These are phyloP conservation scores for Molanna angustata DNA, from an alignment of 2,888 invertebrate species.

Conservation along the genomic window DNA sequence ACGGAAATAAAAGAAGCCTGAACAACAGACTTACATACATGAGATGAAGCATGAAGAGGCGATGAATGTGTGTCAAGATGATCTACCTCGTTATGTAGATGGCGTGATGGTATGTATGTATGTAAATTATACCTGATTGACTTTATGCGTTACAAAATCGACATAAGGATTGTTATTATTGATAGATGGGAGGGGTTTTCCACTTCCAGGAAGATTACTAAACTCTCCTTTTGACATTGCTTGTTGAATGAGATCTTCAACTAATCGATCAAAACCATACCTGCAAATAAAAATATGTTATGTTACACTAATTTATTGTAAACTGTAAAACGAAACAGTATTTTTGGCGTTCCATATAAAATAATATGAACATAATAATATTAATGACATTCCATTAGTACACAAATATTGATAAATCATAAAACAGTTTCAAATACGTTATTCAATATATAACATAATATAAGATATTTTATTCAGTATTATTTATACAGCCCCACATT, in stretches of 20 bases:
- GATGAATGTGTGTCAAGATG: neutral
- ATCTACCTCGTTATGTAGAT: no score
- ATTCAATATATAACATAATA: no score
- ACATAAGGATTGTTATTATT: constrained; percentile 78
- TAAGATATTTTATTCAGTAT: no score
- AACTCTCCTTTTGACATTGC: constrained; percentile 90
- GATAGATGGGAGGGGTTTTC: constrained; percentile 71
- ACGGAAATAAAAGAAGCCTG: neutral
- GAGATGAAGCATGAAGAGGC: neutral
- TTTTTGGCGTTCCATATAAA: no score
- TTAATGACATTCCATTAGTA: no score
- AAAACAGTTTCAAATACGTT: no score
- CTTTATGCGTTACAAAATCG: constrained; percentile 82
- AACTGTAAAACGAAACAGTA: no score
- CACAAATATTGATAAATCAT: no score
- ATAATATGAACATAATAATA: constrained; percentile 1
- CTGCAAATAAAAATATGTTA: constrained; percentile 37
- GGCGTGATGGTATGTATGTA: neutral
- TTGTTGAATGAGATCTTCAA: constrained; percentile 89
- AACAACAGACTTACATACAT: neutral
- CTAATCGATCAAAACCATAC: constrained; percentile 80
- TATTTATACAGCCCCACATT: no score
- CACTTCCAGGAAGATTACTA: constrained; percentile 75
- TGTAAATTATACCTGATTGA: constrained; percentile 62
- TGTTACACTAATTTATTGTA: no score